Percentiles rank a stretch among this genome's conserved stretches.
phyloP scores from a whole-genome alignment of 2,888 invertebrate species.

The Gasteruption jaculator region DNA sequence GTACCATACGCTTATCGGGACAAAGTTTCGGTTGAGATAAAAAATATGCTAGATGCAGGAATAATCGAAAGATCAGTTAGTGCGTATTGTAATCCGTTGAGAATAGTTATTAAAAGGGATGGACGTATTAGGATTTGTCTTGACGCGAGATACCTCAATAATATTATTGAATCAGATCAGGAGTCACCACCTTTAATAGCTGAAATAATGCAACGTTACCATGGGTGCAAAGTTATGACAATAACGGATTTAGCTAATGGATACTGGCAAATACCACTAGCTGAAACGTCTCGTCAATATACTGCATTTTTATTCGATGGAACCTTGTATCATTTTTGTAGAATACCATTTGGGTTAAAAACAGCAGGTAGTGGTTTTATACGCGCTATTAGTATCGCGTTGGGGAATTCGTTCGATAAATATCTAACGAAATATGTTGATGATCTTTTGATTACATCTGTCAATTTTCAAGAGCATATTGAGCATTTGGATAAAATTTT shows the following conservation, averaged over 20 bases:
- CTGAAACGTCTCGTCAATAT: constrained; percentile 18
- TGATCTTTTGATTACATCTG: constrained; percentile 32
- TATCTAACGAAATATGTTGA: constrained; percentile 33
- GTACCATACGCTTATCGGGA: constrained; percentile 28
- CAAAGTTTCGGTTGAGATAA: constrained; percentile 26
- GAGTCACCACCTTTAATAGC: constrained; percentile 25
- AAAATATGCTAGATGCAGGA: constrained; percentile 29
- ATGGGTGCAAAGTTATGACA: constrained; percentile 20
- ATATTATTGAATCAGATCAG: constrained; percentile 29
- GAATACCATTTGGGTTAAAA: constrained; percentile 35
- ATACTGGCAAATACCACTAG: constrained; percentile 28
- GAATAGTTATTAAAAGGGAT: constrained; percentile 33
- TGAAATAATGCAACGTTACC: constrained; percentile 22
- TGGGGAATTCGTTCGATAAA: background rate
- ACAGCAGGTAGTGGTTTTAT: constrained; percentile 28
- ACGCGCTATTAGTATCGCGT: constrained; percentile 16
- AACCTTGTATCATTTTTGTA: constrained; percentile 29
- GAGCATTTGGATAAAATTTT: constrained; percentile 26
- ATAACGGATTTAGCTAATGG: constrained; percentile 25
- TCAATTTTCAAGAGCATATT: constrained; percentile 25
- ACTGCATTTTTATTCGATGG: constrained; percentile 25
- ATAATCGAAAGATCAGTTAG: constrained; percentile 32
- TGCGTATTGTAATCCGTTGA: constrained; percentile 34
- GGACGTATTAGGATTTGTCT: constrained; percentile 33
- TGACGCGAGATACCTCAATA: constrained; percentile 36